Evolutionary conservation across 2,888 invertebrate genomes (phyloP).

Genomic region (Ophion costatus): DNA sequence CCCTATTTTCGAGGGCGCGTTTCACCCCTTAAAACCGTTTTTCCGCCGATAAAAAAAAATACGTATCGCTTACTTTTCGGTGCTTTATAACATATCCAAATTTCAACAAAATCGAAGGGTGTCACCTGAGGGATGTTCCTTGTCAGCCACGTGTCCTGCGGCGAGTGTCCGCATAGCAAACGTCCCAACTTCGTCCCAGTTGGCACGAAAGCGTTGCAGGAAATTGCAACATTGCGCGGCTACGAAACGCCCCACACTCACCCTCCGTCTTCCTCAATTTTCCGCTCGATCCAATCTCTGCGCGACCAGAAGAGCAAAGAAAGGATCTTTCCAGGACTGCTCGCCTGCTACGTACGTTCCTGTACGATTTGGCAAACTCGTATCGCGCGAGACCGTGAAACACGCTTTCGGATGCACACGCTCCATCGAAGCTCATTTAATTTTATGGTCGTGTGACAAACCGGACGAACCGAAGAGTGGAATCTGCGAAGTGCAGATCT

Average conservation of each 20-base stretch:
- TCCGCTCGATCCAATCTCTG: conserved; percentile 66
- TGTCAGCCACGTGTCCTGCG: conserved; percentile 2
- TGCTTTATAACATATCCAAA: too few relatives aligned
- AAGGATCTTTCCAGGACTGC: conserved; percentile 17
- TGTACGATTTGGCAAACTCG: conserved; percentile 65
- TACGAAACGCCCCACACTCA: conserved; percentile 53
- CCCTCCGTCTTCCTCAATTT: conserved; percentile 58
- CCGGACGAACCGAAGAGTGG: conserved; percentile 35
- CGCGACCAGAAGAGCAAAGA: conserved; percentile 48
- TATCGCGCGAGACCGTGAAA: conserved; percentile 50
- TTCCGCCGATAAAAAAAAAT: too few relatives aligned
- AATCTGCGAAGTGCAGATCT: conserved; percentile 15
- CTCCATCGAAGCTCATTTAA: conserved; percentile 58
- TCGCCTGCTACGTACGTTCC: conserved; percentile 20
- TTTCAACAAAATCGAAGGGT: too few relatives aligned
- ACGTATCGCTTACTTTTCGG: too few relatives aligned
- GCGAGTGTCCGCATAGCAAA: not conserved
- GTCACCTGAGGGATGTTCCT: too few relatives aligned
- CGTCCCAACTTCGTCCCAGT: conserved; percentile 19
- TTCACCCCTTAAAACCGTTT: too few relatives aligned
- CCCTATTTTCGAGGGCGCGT: too few relatives aligned
- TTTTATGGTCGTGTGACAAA: conserved; percentile 57
- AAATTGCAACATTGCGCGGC: conserved; percentile 63
- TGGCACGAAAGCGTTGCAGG: conserved; percentile 52
- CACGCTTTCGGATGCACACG: conserved; percentile 57